A percentile compares a stretch with the other conserved stretches of the same genome.
These are phyloP conservation scores for Andricus curvator DNA, from an alignment of 2,888 invertebrate genomes.

Conservation along the genomic window DNA sequence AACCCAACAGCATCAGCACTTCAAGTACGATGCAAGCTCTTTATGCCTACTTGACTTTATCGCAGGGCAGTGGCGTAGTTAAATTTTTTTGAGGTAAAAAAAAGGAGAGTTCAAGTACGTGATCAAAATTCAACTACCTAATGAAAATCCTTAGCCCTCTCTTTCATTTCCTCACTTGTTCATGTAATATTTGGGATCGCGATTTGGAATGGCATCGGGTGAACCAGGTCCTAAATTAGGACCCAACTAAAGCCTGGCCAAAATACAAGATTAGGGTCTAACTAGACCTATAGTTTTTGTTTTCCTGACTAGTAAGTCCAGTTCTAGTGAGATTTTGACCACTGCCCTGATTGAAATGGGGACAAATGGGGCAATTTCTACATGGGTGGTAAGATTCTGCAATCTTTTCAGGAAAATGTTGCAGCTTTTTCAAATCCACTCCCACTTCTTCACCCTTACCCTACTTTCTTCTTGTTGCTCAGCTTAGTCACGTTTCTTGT, in stretches of 20 bases:
- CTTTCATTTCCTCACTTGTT: neutral
- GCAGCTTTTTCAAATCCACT: constrained; percentile 1
- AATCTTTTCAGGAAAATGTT: neutral
- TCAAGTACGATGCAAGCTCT: neutral
- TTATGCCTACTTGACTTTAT: constrained; percentile 26
- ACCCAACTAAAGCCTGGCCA: no score
- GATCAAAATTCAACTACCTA: neutral
- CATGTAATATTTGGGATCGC: no score
- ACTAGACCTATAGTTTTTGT: no score
- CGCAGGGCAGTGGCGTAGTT: neutral
- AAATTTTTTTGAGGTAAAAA: neutral
- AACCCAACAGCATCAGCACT: constrained; percentile 18
- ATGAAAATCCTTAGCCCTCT: neutral
- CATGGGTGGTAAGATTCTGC: neutral
- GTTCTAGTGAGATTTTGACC: no score
- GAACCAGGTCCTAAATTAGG: no score
- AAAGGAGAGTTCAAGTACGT: neutral
- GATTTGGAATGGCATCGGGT: no score
- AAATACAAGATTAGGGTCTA: no score
- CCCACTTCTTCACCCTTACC: constrained; percentile 5
- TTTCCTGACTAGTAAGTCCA: no score
- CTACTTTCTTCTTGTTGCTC: constrained; percentile 34
- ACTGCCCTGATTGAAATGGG: no score
- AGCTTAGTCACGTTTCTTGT: constrained; percentile 24
- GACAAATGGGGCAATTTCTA: no score